Evolutionary conservation across 2,113 vertebrate genomes (phyloP), one percentile per base, ranked within the genome.

Genomic region (Diglossa brunneiventris): DNA sequence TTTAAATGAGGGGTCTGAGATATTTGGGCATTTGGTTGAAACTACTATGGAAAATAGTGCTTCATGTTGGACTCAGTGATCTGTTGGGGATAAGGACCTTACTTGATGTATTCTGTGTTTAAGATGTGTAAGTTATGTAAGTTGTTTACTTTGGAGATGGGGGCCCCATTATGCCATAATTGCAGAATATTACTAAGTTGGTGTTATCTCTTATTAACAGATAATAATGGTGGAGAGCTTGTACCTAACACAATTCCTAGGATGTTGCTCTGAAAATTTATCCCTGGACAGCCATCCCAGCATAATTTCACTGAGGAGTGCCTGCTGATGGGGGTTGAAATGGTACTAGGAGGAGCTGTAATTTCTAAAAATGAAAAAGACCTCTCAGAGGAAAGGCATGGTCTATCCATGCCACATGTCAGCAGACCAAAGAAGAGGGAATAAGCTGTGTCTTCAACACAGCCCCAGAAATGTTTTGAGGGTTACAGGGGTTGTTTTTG

Each of bases 21-120:
- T 35, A 44, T 4, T 44, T 49, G 56, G 52, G 21, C 0, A 0
- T 79, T 91, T 72, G 16, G 7, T 76, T 70, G 49, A 80, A 87
- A 41, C 12, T 58, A 0, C 17, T 19, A 0, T 52, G 27, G 21
- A 24, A 70, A 41, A 75, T 15, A 8, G 4, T 61, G 18, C 5
- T 76, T 7, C 12, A 0, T 46, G 22, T 49, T 76, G 47, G 24
- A 58, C 24, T 49, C 12, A 5, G 0, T 37, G 10, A 23, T 33
- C 15, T 1, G 0, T 78, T 4, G 22, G 31, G 28, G 12, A 21
- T 81, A 59, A 74, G 47, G 27, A 33, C 37, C 23, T 63, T 72
- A 42, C 24, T 39, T 3, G 4, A 83, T 18, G 6, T 31, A 28
- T 4, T 83, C 24, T 23, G 2, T 75, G 6, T 47, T 77, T 87